A percentile compares a stretch with the other conserved stretches of the same genome.
These are phyloP conservation scores for Nesogale talazaci DNA, from an alignment of 2,113 vertebrate species.

Conservation along the genomic window DNA sequence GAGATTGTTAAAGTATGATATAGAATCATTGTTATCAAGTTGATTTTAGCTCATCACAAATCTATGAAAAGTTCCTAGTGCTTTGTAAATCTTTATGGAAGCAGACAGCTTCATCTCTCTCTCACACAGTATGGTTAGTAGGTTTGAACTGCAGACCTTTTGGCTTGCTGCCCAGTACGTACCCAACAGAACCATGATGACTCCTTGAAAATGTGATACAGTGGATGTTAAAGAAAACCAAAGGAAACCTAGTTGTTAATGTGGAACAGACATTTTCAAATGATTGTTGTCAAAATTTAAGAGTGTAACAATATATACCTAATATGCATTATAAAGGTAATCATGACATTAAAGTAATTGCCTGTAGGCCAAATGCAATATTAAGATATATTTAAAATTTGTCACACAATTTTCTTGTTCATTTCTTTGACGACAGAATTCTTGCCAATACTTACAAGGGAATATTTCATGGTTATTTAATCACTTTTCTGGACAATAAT, in stretches of 20 bases:
- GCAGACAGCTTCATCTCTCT: too few species aligned
- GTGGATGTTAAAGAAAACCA: conserved; percentile 31
- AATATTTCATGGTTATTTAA: neutral
- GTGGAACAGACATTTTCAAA: conserved; percentile 26
- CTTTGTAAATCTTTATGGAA: too few species aligned
- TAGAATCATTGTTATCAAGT: too few species aligned
- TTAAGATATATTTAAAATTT: conserved; percentile 9
- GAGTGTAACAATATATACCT: conserved; percentile 7
- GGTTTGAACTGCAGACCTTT: too few species aligned
- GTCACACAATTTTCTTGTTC: neutral
- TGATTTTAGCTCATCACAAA: too few species aligned
- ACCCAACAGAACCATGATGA: too few species aligned
- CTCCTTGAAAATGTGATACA: too few species aligned
- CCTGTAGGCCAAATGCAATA: neutral
- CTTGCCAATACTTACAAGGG: conserved; percentile 6
- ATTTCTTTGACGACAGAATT: neutral
- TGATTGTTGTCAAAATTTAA: conserved; percentile 21
- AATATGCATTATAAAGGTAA: neutral
- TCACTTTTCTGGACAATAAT: neutral
- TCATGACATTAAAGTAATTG: conserved; percentile 46
- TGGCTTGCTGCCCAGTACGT: too few species aligned
- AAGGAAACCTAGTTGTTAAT: neutral
- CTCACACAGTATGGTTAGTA: too few species aligned
- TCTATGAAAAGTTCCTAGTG: too few species aligned
- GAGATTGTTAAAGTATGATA: neutral